Evolutionary conservation across 1,140 invertebrate species (phyloP), one percentile per base, ranked within the genome.

Genomic region (Ceratosolen solmsi): DNA sequence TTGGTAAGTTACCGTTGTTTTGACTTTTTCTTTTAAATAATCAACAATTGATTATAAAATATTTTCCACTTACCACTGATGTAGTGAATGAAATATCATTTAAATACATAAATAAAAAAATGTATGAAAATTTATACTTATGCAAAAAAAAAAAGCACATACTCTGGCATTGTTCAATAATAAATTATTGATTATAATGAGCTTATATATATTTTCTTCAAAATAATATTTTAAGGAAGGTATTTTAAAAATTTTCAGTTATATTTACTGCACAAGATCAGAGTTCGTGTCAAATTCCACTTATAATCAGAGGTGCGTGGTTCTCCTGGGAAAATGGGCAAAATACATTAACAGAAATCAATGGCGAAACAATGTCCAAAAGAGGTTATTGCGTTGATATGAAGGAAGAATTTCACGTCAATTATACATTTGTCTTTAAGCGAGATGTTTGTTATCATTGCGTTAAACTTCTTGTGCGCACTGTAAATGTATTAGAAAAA

Each of bases 311-410:
- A 88, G 96, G 96, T 77, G 94, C 95, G 51, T 98, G 97, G 97
- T 98, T 97, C 91, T 97, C 96, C 15, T 96, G 96, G 94, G 97
- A 98, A 93, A 95, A 95, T 91, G 96, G 96, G 27, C 91, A 93
- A 86, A 96, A 97, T 87, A 97, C 95, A 0, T 92, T 95, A 70
- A 98, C 96, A 8, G 95, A 96, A 87, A 95, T 98, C 46, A 95
- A 97, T 92, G 94, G 94, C 0, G 94, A 93, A 60, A 92, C 93
- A 38, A 97, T 98, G 95, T 94, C 94, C 22, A 91, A 92, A 84
- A 92, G 94, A 88, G 96, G 96, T 60, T 87, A 89, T 75, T 97
- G 96, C 89, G 91, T 96, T 25, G 93, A 94, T 83, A 93, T 96
- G 63, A 90, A 93, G 84, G 93, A 94, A 84, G 94, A 96, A 84